Evolutionary conservation across 2,888 invertebrate genomes (phyloP), one percentile per base, ranked within the genome.

Genomic region (Vanessa cardui): DNA sequence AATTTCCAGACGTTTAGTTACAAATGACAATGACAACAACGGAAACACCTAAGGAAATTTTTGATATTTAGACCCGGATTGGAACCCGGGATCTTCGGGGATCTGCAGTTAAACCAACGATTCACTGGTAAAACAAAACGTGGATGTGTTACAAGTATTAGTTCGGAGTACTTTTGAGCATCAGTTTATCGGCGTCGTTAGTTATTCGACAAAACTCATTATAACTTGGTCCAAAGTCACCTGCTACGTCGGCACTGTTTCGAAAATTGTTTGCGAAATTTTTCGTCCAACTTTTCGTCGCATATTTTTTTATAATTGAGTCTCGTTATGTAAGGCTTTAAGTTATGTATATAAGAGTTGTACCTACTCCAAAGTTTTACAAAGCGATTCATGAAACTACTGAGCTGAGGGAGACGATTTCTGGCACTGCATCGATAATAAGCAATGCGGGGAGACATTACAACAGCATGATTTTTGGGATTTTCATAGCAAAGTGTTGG

Each of bases 201-300:
- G 56, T 56, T 56, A 56, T 56, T 39, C 56, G 33, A 18, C 47
- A n/a, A n/a, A 56, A 56, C 54, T 54, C 26, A 54, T 54, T 54
- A 54, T 54, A 54, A 54, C 54, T 54, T 54, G 1, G 54, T 31
- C 26, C 20, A 15, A 54, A 54, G 54, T 54, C 54, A 54, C 31
- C 47, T 47, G 54, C 8, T 31, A 15, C 7, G 54, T 54, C 31
- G 54, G 31, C 54, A 18, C 31, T 54, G 54, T 33, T 54, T 33
- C 31, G 54, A 31, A 54, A 54, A 54, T 54, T 54, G 54, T 54
- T 54, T 20, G 54, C 31, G 15, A 20, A 54, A 54, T 26, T 54
- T 54, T 54, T 54, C 21, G 21, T 12, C 52, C 9, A 54, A 54
- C n/a, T 54, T 54, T 31, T 54, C 31, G 31, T 31, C 16, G 31